Evolutionary conservation across 64 coral and sea anemone species (phyloP), one percentile per base, ranked within the genome.

Genomic region (Montipora efflorescens): DNA sequence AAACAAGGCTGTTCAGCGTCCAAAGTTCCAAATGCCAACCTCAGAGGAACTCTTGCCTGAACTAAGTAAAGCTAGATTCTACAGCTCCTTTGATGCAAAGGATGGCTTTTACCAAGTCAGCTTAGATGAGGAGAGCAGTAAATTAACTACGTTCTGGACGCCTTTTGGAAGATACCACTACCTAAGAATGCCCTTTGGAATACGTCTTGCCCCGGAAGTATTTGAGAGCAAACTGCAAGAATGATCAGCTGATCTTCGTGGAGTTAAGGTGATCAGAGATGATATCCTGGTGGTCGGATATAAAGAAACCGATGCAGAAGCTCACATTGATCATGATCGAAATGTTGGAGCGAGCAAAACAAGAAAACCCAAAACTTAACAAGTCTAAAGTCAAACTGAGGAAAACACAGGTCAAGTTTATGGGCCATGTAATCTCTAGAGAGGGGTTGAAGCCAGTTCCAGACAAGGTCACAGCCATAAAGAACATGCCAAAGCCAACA

Each of bases 381-480:
- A 95, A 80, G 4, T 81, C 44, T 73, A 94, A 94, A 53, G 69
- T 81, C 25, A 88, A 79, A 9, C 72, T 95, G 10, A 68, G 64
- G 53, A 8, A 95, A 59, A 19, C 79, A 55, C 7, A 90, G 81
- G 87, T 95, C 2, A 85, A 90, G 48, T 95, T 90, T 74, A 90
- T 95, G 87, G 93, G 88, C 10, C 73, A 90, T 67, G 75, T 89
- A 2, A 94, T 89, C 3, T 81, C 92, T 1, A 94, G 88, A 74
- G 77, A 94, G 45, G 92, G 92, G 13, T 9, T 94, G 22, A 94
- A 94, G 79, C 86, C 84, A 79, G 93, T 90, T 82, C 85, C 85
- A 22, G 67, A 82, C 43, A 90, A 94, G 86, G 18, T 83, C 62
- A 82, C 43, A 71, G 87, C 79, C 18, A 48, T 90, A 14, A 57